Conservation (phyloP, 2,888 invertebrate species). For the Scaptomyza caliginosa region DNA sequence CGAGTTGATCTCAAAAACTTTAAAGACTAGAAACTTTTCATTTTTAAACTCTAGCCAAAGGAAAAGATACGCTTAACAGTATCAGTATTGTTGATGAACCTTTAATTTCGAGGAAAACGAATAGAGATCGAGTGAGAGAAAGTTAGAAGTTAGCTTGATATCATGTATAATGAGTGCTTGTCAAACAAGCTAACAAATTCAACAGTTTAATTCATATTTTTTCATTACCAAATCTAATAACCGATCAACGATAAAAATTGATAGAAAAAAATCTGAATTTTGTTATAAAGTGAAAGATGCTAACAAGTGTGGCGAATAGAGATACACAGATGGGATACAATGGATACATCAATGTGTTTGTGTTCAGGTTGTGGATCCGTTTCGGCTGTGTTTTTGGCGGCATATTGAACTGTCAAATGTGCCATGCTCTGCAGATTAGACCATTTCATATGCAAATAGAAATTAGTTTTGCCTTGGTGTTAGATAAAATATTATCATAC, state of each 20-base stretch:
- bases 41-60: no score
- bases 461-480: constrained; percentile 2
- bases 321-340: constrained; percentile 39
- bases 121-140: no score
- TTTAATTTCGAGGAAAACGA: no score
- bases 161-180: no score
- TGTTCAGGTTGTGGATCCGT: constrained; percentile 7
- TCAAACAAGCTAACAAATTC: no score
- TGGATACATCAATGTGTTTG: constrained; percentile 9
- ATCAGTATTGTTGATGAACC: no score
- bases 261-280: no score
- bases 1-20: no score
- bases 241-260: constrained; percentile 26
- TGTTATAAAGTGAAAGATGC: constrained; percentile 27
- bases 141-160: no score
- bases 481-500: constrained; percentile 52
- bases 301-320: constrained; percentile 32
- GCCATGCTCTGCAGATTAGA: constrained; percentile 67
- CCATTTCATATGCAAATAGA: constrained; percentile 69
- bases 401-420: constrained; percentile 63
- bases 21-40: no score
- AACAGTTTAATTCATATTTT: no score
- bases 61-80: no score
- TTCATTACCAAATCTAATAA: constrained; percentile 13
- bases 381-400: constrained; percentile 3